phyloP scores from a whole-genome alignment of 1,140 invertebrate species.

The Probaryconus sp. region DNA sequence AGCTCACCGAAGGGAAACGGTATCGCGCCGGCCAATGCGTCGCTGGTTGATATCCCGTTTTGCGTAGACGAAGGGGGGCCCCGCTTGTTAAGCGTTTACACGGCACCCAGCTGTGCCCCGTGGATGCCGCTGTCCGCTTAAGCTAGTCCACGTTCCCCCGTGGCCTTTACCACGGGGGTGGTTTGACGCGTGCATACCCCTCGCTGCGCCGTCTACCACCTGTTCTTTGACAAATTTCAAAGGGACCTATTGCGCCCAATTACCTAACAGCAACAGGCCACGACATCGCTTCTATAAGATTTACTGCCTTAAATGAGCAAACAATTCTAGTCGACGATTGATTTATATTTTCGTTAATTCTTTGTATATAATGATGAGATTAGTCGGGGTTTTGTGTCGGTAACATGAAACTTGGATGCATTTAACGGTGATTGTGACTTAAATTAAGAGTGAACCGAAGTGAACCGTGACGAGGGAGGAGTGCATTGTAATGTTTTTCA shows the following conservation, averaged over 20 bases:
- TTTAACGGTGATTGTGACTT: too few relatives aligned
- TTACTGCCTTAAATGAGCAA: constrained; percentile 52
- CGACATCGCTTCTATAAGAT: constrained; percentile 48
- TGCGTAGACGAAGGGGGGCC: constrained; percentile 5
- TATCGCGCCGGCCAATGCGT: constrained; percentile 31
- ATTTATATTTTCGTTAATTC: constrained; percentile 19
- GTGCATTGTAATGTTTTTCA: too few relatives aligned
- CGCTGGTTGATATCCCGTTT: constrained; percentile 8
- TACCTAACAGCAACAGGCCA: constrained; percentile 56
- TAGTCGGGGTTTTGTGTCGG: too few relatives aligned
- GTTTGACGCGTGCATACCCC: constrained; percentile 70
- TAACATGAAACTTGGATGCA: too few relatives aligned
- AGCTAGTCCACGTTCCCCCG: constrained; percentile 37
- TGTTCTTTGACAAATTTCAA: constrained; percentile 66
- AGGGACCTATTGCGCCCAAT: constrained; percentile 60
- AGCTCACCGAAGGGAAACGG: constrained; percentile 22
- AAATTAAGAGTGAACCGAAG: too few relatives aligned
- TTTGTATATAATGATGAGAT: not conserved
- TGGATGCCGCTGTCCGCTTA: constrained; percentile 35
- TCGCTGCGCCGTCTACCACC: constrained; percentile 69
- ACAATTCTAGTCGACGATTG: constrained; percentile 40
- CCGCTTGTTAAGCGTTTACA: constrained; percentile 60
- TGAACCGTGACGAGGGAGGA: too few relatives aligned
- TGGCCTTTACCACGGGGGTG: constrained; percentile 66
- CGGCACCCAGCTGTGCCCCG: constrained; percentile 71